Conservation (phyloP, 2,113 vertebrate genomes). For the Choloepus hoffmanni region DNA sequence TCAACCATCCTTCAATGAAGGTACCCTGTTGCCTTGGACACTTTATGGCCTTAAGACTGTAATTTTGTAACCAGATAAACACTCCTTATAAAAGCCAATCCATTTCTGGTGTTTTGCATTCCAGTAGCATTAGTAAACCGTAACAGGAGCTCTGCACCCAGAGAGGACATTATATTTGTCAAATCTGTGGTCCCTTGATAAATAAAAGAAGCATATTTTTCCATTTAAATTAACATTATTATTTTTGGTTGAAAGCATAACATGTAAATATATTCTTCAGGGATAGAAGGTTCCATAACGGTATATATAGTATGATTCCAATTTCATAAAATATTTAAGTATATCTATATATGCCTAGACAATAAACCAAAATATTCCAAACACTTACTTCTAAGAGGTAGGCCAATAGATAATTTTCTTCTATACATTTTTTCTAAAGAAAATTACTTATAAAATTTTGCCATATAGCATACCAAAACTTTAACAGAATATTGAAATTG, state of each 20-base stretch:
- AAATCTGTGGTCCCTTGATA: background rate
- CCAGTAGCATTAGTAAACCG: too few relatives aligned
- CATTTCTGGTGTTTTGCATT: too few relatives aligned
- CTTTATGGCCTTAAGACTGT: too few relatives aligned
- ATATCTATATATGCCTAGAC: background rate
- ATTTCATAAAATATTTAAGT: background rate
- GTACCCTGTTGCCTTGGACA: too few relatives aligned
- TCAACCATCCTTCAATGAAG: too few relatives aligned
- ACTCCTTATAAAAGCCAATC: too few relatives aligned
- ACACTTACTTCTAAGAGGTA: background rate
- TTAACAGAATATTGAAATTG: background rate
- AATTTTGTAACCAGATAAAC: too few relatives aligned
- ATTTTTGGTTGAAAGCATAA: slow-evolving; percentile 26
- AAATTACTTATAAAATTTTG: background rate
- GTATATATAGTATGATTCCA: background rate
- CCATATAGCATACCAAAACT: background rate
- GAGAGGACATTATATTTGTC: background rate
- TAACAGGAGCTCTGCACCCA: background rate
- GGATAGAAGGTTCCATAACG: background rate
- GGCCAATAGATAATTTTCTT: background rate
- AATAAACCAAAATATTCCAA: background rate
- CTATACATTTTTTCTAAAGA: background rate
- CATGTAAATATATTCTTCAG: background rate
- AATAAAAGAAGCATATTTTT: slow-evolving; percentile 1
- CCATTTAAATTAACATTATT: slow-evolving; percentile 13